Base-by-base conservation (phyloP, 1,140 invertebrate species). In the Cyclargus thomasi region DNA sequence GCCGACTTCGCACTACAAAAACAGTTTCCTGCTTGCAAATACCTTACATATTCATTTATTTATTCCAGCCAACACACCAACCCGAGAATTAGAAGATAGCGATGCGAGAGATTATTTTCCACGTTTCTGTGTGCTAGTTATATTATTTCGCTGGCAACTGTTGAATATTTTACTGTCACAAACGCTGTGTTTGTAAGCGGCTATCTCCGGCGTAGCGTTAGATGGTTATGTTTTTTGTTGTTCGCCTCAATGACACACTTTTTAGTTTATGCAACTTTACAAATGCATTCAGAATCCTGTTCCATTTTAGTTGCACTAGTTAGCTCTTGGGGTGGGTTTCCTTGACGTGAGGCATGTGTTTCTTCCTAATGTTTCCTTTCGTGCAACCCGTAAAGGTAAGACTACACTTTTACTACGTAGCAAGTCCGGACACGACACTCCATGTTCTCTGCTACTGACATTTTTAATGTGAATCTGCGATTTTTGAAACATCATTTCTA, bases 121-220 rank as follows among this genome's bases (percentile, higher is more conserved):
- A 23, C 53, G 17, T 22, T 35, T 53, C 55, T 29, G 65, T 59
- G 64, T 55, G 10, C 53, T 59, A 66, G 65, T 66, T 66, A 66
- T 57, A 59, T 57, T 65, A 65, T 55, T 65, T 64, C 53, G 65
- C 53, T 35, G 53, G 23, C 53, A 59, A 59, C 53, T 66, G 57
- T 57, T 66, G 65, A 57, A 66, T 66, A 68, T 68, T 68, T 64
- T 63, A 68, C 62, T 0, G 53, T 59, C 22, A 62, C 64, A 68
- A 68, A 21, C 21, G 67, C 47, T 14, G 39, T 55, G 53, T 39
- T 55, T 53, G 64, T 59, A 66, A 57, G 53, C 57, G 65, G 55
- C 65, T 55, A 66, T 59, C 55, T 57, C 55, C 55, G 55, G 55
- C 55, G 20, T 59, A 59, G 21, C 18, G 18, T 21, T 20, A 59